Evolutionary conservation across 2,888 invertebrate genomes (phyloP), one percentile per base, ranked within the genome.

Genomic region (Aporophyla nigra): DNA sequence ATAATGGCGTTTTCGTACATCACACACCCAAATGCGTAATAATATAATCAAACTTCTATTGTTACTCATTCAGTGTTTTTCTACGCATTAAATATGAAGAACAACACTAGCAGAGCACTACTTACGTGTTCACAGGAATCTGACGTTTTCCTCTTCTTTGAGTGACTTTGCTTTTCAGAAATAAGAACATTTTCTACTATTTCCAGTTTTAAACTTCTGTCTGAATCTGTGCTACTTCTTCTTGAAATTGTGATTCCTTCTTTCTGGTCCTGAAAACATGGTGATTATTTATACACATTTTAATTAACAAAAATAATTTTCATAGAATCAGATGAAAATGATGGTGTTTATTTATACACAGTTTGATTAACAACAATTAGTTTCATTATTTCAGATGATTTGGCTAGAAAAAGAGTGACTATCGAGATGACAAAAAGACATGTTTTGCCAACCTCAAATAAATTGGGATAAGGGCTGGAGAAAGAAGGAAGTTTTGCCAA

Each of bases 211-310:
- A 80, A 27, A 62, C 82, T 71, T 54, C 43, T 66, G 16, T 83
- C 78, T 12, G 83, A 83, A 82, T 83, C 85, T 43, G 72, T 85
- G 67, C 77, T 83, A 53, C 82, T 85, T 51, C n/a, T 84, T 19
- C 82, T 74, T 56, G 82, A 82, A n/a, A 65, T 16, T 49, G 56
- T 27, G 19, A 1, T 33, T 49, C 6, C 33, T 24, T 73, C 56
- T 61, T 51, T 71, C 40, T 62, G 68, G 10, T 27, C 54, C 82
- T 85, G 58, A 59, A 77, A 73, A 5, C 4, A 71, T 61, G 43
- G 43, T 46, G 43, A 10, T 46, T 46, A 12, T 10, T 10, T 46
- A 46, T 46, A 46, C 10, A 46, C 1, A 46, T 46, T 10, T 46
- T 3, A 51, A 74, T 12, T 16, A 27, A 16, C 16, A n/a, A 16